These are phyloP conservation scores for Rhea pennata DNA, from an alignment of 2,113 vertebrate genomes.

Conservation along the genomic window DNA sequence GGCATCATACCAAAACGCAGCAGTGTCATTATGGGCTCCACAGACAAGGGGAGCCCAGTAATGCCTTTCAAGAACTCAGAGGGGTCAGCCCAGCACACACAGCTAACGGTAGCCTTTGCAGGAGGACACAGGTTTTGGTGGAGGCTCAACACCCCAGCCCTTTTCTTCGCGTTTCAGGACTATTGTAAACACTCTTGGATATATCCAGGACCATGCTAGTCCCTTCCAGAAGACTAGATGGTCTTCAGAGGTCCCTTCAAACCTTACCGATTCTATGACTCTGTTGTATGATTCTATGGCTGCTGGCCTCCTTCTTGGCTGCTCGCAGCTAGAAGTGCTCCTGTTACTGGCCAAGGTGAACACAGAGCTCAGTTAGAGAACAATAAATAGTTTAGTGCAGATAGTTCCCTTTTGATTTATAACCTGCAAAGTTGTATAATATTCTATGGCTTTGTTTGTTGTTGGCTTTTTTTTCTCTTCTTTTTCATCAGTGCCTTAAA, in stretches of 20 bases:
- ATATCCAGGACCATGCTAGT: background rate
- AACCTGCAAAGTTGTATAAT: background rate
- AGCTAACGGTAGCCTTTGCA: background rate
- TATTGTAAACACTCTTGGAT: background rate
- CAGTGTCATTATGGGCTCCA: background rate
- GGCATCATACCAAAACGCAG: background rate
- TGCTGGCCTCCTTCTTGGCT: background rate
- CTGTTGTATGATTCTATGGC: too few relatives aligned
- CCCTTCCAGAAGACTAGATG: background rate
- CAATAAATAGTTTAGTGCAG: background rate
- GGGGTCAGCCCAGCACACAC: background rate
- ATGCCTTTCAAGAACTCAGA: background rate
- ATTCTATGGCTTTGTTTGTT: background rate
- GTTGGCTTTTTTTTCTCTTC: too few relatives aligned
- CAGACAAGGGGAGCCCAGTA: background rate
- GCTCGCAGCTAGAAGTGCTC: background rate
- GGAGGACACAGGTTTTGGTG: background rate
- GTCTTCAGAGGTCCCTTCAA: too few relatives aligned
- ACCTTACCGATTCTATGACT: too few relatives aligned
- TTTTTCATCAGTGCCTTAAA: background rate
- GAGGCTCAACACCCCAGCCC: background rate
- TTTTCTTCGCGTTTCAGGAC: background rate
- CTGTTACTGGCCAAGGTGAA: background rate
- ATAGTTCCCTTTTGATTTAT: background rate
- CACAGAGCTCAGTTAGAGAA: background rate